Base-by-base conservation (phyloP, 64 coral and sea anemone genomes). In the Exaiptasia diaphana region DNA sequence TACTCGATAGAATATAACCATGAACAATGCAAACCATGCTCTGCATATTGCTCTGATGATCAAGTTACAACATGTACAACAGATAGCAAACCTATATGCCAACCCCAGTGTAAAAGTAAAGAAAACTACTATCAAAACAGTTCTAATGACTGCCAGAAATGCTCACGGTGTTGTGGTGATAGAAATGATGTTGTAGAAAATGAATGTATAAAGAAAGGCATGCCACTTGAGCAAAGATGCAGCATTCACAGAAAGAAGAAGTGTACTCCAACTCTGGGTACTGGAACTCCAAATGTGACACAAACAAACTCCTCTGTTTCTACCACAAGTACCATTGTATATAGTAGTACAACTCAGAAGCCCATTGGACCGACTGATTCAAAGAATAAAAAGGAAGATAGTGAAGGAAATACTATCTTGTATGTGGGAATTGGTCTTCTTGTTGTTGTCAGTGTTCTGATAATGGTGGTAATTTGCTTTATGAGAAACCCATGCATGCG, bases 91-190 rank as follows among this genome's bases (percentile, higher is more conserved):
- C 62, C 68, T 1, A 11, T 35, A 23, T 85, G 82, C 12, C 34
- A 63, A 18, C 5, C 34, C 10, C 54, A 18, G 43, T 85, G 82
- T 49, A 54, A 53, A 0, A 23, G 53, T 5, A 62, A 62, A 13
- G 38, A 32, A 0, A 74, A 46, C 40, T 85, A 85, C 60, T 74
- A 34, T 74, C 68, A 75, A 20, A 20, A 50, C 23, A 25, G 41
- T 11, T 62, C 69, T 2, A 69, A 71, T 36, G 53, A 74, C 40
- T 85, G 82, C 21, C 14, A 63, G 26, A 17, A 24, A 6, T 84
- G 81, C n/a, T 61, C 81, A 30, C 73, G 23, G 22, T 84, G 81
- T 12, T 84, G 81, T 24, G 36, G 29, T 39, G 67, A 73, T 60
- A 29, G 26, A 4, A 46, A 41, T 20, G 71, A 73, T 9, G 25